Percentiles rank a stretch among this genome's conserved stretches.
Evolutionary conservation across 2,797 vertebrate genomes (phyloP).

Genomic region (Oceanodroma leucorhoa): DNA sequence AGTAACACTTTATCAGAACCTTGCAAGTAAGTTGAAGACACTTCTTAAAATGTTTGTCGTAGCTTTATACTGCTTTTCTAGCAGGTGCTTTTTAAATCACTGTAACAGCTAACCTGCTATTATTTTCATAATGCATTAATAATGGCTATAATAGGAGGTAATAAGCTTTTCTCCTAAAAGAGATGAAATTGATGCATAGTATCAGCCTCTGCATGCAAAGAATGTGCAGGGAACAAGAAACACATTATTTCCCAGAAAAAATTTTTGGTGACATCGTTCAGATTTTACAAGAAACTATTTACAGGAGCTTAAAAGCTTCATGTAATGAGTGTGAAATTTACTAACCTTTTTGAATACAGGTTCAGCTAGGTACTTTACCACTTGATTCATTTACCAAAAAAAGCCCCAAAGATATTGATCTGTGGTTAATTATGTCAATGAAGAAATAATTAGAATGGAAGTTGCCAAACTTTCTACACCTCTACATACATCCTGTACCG

Average conservation of each 20-base stretch:
- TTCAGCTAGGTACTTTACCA: background rate
- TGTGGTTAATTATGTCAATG: background rate
- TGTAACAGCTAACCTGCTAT: background rate
- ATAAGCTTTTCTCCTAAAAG: background rate
- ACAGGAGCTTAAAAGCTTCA: background rate
- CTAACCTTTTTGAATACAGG: background rate
- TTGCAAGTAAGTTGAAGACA: background rate
- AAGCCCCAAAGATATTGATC: background rate
- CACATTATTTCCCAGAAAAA: background rate
- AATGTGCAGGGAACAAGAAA: background rate
- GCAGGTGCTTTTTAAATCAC: background rate
- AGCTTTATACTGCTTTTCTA: background rate
- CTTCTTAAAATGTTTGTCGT: background rate
- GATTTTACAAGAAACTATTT: background rate
- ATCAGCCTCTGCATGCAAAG: background rate
- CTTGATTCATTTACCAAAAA: background rate
- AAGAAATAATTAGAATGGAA: background rate
- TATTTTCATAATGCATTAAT: background rate
- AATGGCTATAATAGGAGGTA: background rate
- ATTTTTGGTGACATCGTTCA: rapidly evolving
- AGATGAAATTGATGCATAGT: background rate
- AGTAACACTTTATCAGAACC: background rate
- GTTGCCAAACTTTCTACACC: background rate
- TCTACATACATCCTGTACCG: rapidly evolving
- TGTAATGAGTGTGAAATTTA: background rate